Evolutionary conservation across 2,113 vertebrate species (phyloP), one percentile per base, ranked within the genome.

Genomic region (Oplegnathus fasciatus): DNA sequence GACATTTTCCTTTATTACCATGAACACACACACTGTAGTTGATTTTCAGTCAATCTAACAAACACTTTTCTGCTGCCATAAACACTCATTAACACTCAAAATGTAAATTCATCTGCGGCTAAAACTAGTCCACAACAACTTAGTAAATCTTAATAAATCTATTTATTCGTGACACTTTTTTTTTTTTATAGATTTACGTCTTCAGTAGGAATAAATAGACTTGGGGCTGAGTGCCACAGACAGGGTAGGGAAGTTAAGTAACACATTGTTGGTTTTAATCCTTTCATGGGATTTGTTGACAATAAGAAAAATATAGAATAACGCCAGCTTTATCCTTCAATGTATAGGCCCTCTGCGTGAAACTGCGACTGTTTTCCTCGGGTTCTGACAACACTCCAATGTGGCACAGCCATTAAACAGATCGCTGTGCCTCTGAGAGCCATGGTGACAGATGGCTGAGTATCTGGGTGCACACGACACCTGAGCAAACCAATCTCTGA

Each of bases 381-480:
- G 60, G 44, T 66, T 65, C 64, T 83, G 70, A 82, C 54, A 50
- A 14, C 13, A 1, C 75, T 78, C 42, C 75, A 28, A 26, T 24
- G 76, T 66, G 70, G 83, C 78, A 57, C 15, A 22, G 85, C 44
- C 18, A 24, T 86, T 78, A 66, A 88, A 82, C 91, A 88, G 86
- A 88, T 82, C 91, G 83, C 88, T 32, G 83, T 24, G 81, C 77
- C 90, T 90, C 87, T 73, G 71, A 88, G 88, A 91, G 90, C 82
- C 52, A n/a, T 46, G 6, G 88, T 50, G 93, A 90, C 95, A 95
- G 95, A 96, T 95, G 95, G 94, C 89, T 26, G 86, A 78, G 69
- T 89, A 85, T 92, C 80, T 88, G 86, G 72, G 82, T 44, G 92
- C 83, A 68, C 90, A 88, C 87, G 88, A 94, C 94, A 95, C 94